Percentiles rank a stretch among this genome's conserved stretches.
Conservation (phyloP, 2,888 invertebrate species). For the Suillia variegata region DNA sequence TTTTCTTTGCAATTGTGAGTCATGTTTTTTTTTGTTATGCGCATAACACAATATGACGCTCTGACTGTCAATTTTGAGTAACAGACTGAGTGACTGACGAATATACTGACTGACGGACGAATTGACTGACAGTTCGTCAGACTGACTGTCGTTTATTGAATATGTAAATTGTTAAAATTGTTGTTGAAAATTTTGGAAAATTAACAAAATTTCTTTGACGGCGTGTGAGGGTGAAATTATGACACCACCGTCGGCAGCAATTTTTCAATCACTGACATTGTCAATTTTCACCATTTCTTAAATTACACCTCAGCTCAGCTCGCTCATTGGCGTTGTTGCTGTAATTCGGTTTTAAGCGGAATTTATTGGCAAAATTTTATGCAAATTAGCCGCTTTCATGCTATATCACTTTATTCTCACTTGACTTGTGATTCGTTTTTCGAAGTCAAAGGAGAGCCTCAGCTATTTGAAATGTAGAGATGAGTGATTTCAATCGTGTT, state of each 20-base stretch:
- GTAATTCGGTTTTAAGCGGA: background rate
- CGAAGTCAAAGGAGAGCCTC: background rate
- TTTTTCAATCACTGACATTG: too few species aligned
- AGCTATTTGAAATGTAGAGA: too few species aligned
- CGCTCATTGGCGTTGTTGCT: background rate
- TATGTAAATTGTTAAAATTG: background rate
- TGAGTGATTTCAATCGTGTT: too few species aligned
- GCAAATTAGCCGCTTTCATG: background rate
- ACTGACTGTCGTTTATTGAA: background rate
- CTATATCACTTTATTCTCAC: background rate
- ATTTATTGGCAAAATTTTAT: background rate
- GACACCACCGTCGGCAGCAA: background rate
- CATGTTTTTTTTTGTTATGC: too few species aligned
- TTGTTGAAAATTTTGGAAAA: background rate
- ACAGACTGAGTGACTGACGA: background rate
- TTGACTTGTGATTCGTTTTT: background rate
- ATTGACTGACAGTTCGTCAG: background rate
- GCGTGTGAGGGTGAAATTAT: background rate
- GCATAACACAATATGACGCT: too few species aligned
- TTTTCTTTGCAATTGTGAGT: too few species aligned
- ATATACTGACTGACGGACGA: background rate
- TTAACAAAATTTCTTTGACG: background rate
- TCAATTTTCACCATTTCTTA: too few species aligned
- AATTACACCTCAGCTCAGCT: background rate
- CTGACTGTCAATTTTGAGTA: background rate